Conservation (phyloP, 2,797 vertebrate genomes). For the Fratercula arctica region DNA sequence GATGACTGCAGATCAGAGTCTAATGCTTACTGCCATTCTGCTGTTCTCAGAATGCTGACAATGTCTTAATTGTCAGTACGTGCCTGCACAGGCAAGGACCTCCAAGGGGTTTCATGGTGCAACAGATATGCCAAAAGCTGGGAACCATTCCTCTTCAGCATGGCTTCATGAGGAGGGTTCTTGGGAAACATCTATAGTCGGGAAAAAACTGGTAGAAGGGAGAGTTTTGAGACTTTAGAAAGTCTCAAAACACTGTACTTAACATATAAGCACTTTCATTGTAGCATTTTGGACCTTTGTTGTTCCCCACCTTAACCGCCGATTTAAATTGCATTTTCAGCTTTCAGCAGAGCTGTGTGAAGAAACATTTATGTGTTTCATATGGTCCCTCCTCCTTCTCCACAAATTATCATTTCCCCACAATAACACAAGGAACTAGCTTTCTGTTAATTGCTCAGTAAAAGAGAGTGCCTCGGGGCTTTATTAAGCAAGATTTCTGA, state of each 20-base stretch:
- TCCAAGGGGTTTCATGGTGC: not conserved
- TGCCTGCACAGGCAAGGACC: not conserved
- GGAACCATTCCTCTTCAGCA: not conserved
- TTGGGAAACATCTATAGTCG: not conserved
- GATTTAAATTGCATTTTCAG: slow-evolving; percentile 11
- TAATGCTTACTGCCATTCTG: not conserved
- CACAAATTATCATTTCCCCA: slow-evolving; percentile 25
- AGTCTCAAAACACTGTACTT: not conserved
- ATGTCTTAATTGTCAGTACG: not conserved
- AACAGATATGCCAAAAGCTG: not conserved
- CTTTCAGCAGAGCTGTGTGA: not conserved
- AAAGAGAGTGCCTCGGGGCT: slow-evolving; percentile 27
- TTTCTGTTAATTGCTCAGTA: slow-evolving; percentile 58
- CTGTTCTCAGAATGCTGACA: not conserved
- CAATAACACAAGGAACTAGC: slow-evolving; percentile 34
- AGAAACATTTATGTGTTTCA: not conserved
- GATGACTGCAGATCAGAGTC: not conserved
- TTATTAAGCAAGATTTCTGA: slow-evolving; percentile 75
- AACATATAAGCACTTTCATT: not conserved
- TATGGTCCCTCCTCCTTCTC: not conserved
- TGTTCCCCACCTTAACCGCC: not conserved
- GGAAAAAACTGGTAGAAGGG: not conserved
- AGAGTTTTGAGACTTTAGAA: not conserved
- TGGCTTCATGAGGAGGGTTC: not conserved
- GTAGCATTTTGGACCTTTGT: not conserved